phyloP scores from a whole-genome alignment of 1,140 invertebrate species.

The Hycleus phaleratus region DNA sequence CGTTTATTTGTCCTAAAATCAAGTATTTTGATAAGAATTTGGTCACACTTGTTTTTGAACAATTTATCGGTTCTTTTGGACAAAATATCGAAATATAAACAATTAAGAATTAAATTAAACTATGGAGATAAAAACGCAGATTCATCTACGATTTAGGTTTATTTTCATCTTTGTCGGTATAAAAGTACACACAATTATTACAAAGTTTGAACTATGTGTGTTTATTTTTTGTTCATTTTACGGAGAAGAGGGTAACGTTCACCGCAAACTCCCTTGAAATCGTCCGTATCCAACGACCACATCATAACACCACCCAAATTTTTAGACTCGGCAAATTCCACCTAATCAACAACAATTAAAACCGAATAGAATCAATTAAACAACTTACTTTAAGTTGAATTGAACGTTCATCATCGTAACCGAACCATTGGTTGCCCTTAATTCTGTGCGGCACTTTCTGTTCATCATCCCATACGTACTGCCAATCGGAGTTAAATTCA shows the following conservation, averaged over 20 bases:
- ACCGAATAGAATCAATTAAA: not conserved
- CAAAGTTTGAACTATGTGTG: conserved; percentile 3
- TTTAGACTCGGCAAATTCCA: conserved; percentile 44
- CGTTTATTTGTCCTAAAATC: too few relatives aligned
- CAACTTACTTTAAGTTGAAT: not conserved
- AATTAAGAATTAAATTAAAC: too few relatives aligned
- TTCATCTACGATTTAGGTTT: too few relatives aligned
- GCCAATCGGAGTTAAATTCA: conserved; percentile 34
- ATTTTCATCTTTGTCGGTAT: too few relatives aligned
- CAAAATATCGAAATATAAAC: too few relatives aligned
- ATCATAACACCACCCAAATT: conserved; percentile 59
- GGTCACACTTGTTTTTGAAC: too few relatives aligned
- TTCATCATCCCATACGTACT: conserved; percentile 23
- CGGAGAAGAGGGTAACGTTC: conserved; percentile 50
- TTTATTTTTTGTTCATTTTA: conserved; percentile 41
- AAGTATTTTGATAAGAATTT: too few relatives aligned
- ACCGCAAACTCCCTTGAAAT: conserved; percentile 49
- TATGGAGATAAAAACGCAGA: too few relatives aligned
- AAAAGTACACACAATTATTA: not conserved
- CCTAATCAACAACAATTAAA: not conserved
- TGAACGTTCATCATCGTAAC: conserved; percentile 1
- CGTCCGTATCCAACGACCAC: conserved; percentile 32
- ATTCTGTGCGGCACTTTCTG: conserved; percentile 5
- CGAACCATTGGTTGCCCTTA: conserved; percentile 7
- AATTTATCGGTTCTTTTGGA: too few relatives aligned